These are phyloP conservation scores for Brachystomella parvula DNA, from an alignment of 1,140 invertebrate species.

Conservation along the genomic window DNA sequence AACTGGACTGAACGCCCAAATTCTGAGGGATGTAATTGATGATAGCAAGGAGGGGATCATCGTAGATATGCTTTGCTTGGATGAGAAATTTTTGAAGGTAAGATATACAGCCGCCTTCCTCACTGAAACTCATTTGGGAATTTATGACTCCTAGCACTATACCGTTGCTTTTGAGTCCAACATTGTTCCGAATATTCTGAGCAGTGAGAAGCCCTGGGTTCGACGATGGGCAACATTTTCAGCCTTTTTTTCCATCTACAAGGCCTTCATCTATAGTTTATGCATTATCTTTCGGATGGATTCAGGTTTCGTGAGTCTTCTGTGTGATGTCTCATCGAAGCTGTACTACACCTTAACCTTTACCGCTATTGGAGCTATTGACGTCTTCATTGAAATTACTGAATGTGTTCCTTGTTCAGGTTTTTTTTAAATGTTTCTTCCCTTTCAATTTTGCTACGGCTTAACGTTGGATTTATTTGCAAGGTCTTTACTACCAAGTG, in stretches of 20 bases:
- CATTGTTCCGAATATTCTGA: constrained; percentile 1
- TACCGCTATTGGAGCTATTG: constrained; percentile 12
- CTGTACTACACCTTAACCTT: not conserved
- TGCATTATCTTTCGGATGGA: constrained; percentile 22
- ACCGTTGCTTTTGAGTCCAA: not conserved
- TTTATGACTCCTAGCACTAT: no score
- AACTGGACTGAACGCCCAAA: constrained; percentile 11
- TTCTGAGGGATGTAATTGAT: constrained; percentile 20
- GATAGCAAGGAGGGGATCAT: constrained; percentile 17
- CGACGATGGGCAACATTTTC: constrained; percentile 19
- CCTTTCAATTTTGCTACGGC: no score
- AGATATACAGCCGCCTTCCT: no score
- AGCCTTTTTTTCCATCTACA: constrained; percentile 10
- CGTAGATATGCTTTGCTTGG: constrained; percentile 22
- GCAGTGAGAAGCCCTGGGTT: constrained; percentile 4
- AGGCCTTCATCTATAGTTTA: constrained; percentile 24
- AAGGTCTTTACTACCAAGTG: constrained; percentile 33
- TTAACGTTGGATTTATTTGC: not conserved
- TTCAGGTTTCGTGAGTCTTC: constrained; percentile 3
- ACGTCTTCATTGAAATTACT: constrained; percentile 31
- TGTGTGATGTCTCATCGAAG: not conserved
- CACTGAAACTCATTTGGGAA: no score
- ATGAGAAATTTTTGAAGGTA: constrained; percentile 10
- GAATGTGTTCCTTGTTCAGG: constrained; percentile 14
- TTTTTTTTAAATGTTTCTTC: no score